Conservation (phyloP, 92 coral and sea anemone species). For the Epizoanthus ramosus region DNA sequence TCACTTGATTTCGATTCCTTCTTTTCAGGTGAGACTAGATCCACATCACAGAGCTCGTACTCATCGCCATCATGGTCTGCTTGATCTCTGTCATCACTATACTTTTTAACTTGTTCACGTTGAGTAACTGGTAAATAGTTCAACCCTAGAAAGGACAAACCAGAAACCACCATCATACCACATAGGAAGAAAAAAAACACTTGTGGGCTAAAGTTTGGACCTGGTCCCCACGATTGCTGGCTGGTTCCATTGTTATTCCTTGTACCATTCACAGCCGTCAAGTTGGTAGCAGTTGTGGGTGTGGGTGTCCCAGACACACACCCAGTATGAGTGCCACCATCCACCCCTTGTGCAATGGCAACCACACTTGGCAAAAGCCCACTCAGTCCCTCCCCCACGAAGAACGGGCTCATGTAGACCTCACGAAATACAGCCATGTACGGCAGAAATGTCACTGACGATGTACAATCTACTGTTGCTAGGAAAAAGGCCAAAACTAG, state of each 20-base stretch:
- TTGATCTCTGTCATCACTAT: slow-evolving; percentile 8
- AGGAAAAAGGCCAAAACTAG: slow-evolving; percentile 78
- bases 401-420: slow-evolving; percentile 90
- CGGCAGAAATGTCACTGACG: slow-evolving; percentile 94
- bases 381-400: slow-evolving; percentile 92
- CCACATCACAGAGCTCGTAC: slow-evolving; percentile 13
- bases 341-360: slow-evolving; percentile 91
- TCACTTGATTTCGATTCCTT: background rate
- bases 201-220: slow-evolving; percentile 82
- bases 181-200: slow-evolving; percentile 86
- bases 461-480: slow-evolving; percentile 89
- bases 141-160: slow-evolving; percentile 74
- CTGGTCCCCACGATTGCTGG: slow-evolving; percentile 50
- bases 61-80: slow-evolving; percentile 9
- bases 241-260: slow-evolving; percentile 39
- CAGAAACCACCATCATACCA: slow-evolving; percentile 76
- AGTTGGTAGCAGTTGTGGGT: slow-evolving; percentile 10
- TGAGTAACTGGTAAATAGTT: slow-evolving; percentile 64
- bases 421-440: slow-evolving; percentile 82
- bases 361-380: slow-evolving; percentile 93
- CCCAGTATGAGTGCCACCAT: slow-evolving; percentile 55
- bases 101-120: slow-evolving; percentile 59
- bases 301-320: slow-evolving; percentile 55
- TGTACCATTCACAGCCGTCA: background rate
- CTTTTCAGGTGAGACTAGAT: background rate